Evolutionary conservation across 1,140 invertebrate species (phyloP).

Genomic region (Neodiprion fabricii): DNA sequence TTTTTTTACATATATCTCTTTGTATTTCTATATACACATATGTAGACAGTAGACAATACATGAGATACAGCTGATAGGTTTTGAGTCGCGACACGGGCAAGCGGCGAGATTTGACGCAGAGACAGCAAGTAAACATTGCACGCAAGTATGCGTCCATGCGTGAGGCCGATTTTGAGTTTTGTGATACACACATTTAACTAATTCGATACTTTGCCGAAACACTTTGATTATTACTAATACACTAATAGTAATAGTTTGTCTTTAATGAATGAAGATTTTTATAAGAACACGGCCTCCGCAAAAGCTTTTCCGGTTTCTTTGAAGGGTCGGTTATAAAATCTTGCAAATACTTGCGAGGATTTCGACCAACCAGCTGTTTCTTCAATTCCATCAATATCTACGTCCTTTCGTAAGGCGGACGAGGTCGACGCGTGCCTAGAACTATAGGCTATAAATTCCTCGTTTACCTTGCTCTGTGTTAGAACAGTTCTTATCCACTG

Average conservation of each 20-base stretch:
- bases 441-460: conserved; percentile 29
- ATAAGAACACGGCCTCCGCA: conserved; percentile 21
- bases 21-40: no score
- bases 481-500: conserved; percentile 30
- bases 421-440: conserved; percentile 34
- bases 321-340: conserved; percentile 27
- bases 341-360: conserved; percentile 8
- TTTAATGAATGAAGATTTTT: not conserved
- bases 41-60: no score
- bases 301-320: conserved; percentile 6
- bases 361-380: conserved; percentile 29
- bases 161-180: not conserved
- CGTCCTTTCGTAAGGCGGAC: not conserved
- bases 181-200: no score
- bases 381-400: conserved; percentile 23
- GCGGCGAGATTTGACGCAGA: no score
- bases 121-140: no score
- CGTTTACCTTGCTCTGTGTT: conserved; percentile 25
- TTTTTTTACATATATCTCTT: no score
- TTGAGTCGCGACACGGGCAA: no score
- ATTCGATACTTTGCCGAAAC: no score
- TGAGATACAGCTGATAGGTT: no score
- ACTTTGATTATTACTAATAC: no score
- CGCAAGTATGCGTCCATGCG: not conserved
- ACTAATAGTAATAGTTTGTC: no score